These are phyloP conservation scores for Eupeodes latifasciatus DNA, from an alignment of 2,888 invertebrate genomes.

Conservation along the genomic window DNA sequence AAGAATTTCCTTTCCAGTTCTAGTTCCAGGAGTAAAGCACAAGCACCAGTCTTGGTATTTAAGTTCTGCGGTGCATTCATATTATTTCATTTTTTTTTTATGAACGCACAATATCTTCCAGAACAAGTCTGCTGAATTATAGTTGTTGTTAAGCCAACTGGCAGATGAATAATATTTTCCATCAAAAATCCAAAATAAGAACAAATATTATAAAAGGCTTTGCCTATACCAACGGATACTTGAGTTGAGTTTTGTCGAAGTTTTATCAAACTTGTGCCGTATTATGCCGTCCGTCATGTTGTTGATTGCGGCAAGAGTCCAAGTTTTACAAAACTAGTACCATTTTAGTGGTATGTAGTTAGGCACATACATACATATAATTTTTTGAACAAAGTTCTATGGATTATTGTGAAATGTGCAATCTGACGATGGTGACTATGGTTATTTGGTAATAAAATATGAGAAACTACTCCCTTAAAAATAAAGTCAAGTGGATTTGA, in stretches of 20 bases:
- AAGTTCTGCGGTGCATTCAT: background rate
- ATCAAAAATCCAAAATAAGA: background rate
- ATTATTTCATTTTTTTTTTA: background rate
- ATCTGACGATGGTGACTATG: background rate
- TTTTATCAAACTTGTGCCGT: constrained; percentile 22
- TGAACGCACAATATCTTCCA: background rate
- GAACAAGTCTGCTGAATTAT: background rate
- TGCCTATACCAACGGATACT: background rate
- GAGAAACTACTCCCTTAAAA: background rate
- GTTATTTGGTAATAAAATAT: background rate
- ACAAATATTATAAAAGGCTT: background rate
- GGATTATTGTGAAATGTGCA: background rate
- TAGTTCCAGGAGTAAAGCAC: no score
- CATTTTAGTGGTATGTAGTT: background rate
- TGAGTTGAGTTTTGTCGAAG: background rate
- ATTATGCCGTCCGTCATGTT: constrained; percentile 13
- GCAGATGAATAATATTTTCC: constrained; percentile 1
- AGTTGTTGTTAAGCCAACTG: constrained; percentile 30
- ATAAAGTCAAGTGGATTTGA: constrained; percentile 4
- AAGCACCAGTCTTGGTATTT: no score
- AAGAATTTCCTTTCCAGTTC: background rate
- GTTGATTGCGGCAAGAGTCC: constrained; percentile 8
- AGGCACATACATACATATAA: no score
- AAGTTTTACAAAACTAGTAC: constrained; percentile 17
- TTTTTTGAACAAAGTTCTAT: background rate